These are phyloP conservation scores for Hyposmocoma kahamanoa DNA, from an alignment of 1,140 invertebrate species.

Conservation along the genomic window DNA sequence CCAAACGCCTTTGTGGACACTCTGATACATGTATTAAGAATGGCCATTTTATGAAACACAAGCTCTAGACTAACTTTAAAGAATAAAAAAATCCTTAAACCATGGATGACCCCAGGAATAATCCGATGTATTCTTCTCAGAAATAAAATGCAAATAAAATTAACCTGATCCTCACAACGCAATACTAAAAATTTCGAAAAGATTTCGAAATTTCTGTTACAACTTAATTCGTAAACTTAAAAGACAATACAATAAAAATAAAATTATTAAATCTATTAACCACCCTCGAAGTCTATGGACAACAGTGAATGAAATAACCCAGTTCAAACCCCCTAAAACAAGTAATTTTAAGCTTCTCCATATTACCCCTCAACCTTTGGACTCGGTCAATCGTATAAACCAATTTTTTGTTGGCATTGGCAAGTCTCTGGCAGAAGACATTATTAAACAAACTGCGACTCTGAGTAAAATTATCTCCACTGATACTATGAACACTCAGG, in stretches of 20 bases:
- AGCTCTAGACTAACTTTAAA: background rate
- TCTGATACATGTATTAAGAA: background rate
- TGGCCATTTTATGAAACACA: background rate
- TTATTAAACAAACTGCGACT: background rate
- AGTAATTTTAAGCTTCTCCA: background rate
- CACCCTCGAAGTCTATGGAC: conserved; percentile 9
- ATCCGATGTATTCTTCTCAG: background rate
- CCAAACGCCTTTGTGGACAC: background rate
- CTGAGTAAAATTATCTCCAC: background rate
- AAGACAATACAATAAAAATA: conserved; percentile 8
- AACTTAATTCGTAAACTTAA: conserved; percentile 17
- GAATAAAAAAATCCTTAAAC: conserved; percentile 12
- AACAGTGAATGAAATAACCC: too few relatives aligned
- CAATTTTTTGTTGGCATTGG: background rate
- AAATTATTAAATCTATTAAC: conserved; percentile 2
- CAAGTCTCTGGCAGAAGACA: background rate
- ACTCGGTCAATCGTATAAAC: background rate
- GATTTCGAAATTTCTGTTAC: background rate
- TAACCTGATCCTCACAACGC: background rate
- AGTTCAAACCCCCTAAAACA: conserved; percentile 9
- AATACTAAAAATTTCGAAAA: background rate
- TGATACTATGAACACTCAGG: background rate
- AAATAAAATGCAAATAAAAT: background rate
- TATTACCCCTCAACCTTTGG: background rate
- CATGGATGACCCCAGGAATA: conserved; percentile 2